A percentile compares a stretch with the other conserved stretches of the same genome.
phyloP scores from a whole-genome alignment of 2,113 vertebrate species.

The Struthio camelus region DNA sequence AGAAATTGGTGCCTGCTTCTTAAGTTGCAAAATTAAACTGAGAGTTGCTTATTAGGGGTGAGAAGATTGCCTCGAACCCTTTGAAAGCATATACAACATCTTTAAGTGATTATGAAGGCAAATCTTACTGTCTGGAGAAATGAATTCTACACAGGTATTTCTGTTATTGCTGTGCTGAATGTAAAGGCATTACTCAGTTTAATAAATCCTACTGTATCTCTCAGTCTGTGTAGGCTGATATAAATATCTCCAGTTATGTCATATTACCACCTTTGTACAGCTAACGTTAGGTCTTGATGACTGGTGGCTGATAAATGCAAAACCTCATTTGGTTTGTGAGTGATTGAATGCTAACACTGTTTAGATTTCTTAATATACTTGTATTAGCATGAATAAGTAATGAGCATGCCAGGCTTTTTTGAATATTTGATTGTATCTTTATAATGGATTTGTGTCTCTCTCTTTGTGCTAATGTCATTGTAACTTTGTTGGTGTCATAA shows the following conservation, averaged over 20 bases:
- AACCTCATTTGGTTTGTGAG: constrained; percentile 92
- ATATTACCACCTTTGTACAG: constrained; percentile 81
- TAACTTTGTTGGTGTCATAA: constrained; percentile 91
- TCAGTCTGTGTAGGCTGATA: constrained; percentile 77
- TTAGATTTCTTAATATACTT: constrained; percentile 99
- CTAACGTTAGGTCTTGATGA: constrained; percentile 74
- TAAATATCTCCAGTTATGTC: constrained; percentile 82
- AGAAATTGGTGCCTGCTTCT: not conserved
- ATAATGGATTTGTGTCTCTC: constrained; percentile 91
- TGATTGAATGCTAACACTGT: constrained; percentile 94
- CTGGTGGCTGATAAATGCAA: constrained; percentile 90
- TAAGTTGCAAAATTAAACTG: constrained; percentile 50
- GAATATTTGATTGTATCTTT: constrained; percentile 98
- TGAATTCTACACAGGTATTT: constrained; percentile 75
- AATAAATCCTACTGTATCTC: constrained; percentile 83
- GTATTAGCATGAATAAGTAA: constrained; percentile 99
- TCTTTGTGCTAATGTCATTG: constrained; percentile 87
- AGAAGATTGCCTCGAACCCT: constrained; percentile 45
- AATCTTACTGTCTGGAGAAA: constrained; percentile 79
- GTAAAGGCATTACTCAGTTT: constrained; percentile 77
- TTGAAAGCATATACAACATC: constrained; percentile 60
- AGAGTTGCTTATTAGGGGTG: constrained; percentile 58
- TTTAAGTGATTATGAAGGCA: constrained; percentile 75
- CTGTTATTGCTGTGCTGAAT: constrained; percentile 76
- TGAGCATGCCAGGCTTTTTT: constrained; percentile 89